Percentiles rank a stretch among this genome's conserved stretches.
Conservation (phyloP, 2,113 vertebrate genomes). For the Poeciliopsis turrubarensis region DNA sequence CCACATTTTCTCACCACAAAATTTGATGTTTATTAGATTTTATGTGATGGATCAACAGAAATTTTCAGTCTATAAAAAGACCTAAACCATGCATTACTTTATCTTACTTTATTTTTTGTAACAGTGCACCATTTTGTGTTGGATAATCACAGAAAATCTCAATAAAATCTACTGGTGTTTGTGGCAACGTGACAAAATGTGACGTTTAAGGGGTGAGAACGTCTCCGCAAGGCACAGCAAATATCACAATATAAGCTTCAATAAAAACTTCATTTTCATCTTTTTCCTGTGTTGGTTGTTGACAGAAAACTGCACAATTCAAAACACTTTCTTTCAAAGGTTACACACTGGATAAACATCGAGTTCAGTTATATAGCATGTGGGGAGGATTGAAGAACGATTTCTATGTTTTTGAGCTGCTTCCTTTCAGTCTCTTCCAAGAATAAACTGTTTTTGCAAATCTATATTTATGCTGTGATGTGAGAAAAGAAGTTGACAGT, state of each 20-base stretch:
- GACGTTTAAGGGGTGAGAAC: neutral
- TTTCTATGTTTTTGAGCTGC: neutral
- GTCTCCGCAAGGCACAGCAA: neutral
- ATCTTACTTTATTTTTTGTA: neutral
- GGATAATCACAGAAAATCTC: neutral
- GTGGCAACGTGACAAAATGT: neutral
- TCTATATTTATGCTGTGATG: constrained; percentile 7
- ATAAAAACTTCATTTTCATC: no score
- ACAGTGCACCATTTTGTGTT: neutral
- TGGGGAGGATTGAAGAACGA: neutral
- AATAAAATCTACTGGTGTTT: neutral
- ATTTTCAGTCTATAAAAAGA: neutral
- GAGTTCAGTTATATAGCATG: neutral
- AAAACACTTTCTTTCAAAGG: neutral
- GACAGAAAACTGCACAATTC: constrained; percentile 13
- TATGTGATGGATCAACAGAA: no score
- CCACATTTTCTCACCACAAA: neutral
- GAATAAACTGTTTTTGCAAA: neutral
- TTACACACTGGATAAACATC: constrained; percentile 13
- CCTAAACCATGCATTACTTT: neutral
- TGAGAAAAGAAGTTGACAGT: constrained; percentile 12
- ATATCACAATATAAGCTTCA: no score
- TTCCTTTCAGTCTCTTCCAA: neutral
- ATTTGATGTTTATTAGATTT: neutral
- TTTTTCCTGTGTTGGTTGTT: constrained; percentile 10